Evolutionary conservation across 2,888 invertebrate species (phyloP), one percentile per base, ranked within the genome.

Genomic region (Trachelus iudaicus): DNA sequence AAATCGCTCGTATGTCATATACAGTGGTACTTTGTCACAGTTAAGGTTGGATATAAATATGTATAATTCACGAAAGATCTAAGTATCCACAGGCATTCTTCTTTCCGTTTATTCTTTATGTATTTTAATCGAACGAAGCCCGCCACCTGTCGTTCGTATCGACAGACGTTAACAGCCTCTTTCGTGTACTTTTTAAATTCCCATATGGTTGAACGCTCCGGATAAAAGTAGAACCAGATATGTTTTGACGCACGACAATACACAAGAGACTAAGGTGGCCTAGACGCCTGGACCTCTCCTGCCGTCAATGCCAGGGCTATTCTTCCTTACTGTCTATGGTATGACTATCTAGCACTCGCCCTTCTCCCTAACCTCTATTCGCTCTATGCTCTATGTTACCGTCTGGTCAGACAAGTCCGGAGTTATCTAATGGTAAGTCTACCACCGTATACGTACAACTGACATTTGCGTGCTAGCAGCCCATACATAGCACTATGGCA

Each of bases 401-500:
- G 33, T 71, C 31, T 71, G 71, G 71, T 71, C 71, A 31, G 13
- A 31, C 31, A 71, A 30, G 71, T 31, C 9, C 13, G 15, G 31
- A 31, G 71, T 31, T 71, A 71, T 71, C 71, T 71, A 71, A 71
- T 71, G n/a, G 71, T 71, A 71, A 71, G 71, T 71, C 33, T 15
- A 23, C 71, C 31, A 1, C 71, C 71, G 71, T 71, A 71, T 71
- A 71, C 13, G 71, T 71, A 71, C 71, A 71, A 71, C 71, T 31
- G 33, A 34, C 71, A 71, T 56, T 56, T 23, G 56, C 56, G 56
- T 56, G 23, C 56, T 15, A 56, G 23, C 23, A 2, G 23, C 56
- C 23, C 23, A 56, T 56, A 9, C 56, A 9, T 56, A 23, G 23
- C 56, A 56, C 56, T 9, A 40, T 15, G 15, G 15, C 40, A 40